A percentile compares a stretch with the other conserved stretches of the same genome.
Conservation (phyloP, 2,113 vertebrate genomes). For the Nicator chloris region DNA sequence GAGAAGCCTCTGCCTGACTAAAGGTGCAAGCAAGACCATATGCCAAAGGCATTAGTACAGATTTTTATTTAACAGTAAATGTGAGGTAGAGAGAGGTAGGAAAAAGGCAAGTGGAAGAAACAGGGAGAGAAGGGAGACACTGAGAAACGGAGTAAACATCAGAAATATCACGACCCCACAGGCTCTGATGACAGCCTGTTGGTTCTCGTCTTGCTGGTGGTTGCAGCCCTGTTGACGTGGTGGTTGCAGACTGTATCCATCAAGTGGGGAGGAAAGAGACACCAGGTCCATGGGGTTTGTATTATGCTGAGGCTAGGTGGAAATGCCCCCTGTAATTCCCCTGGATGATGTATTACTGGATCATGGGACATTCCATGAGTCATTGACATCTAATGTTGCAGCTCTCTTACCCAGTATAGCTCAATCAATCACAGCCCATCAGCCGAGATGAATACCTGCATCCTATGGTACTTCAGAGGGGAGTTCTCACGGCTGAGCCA, state of each 20-base stretch:
- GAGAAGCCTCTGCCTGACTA: neutral
- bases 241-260: neutral
- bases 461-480: neutral
- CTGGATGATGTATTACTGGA: neutral
- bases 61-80: neutral
- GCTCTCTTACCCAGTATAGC: neutral
- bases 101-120: neutral
- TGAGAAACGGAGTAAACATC: neutral
- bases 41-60: neutral
- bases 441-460: neutral
- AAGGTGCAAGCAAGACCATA: neutral
- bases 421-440: neutral
- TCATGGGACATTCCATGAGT: neutral
- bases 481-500: neutral
- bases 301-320: neutral
- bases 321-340: neutral
- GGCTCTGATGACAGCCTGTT: neutral
- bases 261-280: neutral
- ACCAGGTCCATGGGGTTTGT: neutral
- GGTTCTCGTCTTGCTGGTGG: accelerated
- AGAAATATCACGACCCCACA: neutral
- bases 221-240: neutral
- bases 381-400: neutral
- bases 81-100: neutral
- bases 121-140: neutral